Conservation (phyloP, 1,140 invertebrate genomes). For the Drosophila pachea region DNA sequence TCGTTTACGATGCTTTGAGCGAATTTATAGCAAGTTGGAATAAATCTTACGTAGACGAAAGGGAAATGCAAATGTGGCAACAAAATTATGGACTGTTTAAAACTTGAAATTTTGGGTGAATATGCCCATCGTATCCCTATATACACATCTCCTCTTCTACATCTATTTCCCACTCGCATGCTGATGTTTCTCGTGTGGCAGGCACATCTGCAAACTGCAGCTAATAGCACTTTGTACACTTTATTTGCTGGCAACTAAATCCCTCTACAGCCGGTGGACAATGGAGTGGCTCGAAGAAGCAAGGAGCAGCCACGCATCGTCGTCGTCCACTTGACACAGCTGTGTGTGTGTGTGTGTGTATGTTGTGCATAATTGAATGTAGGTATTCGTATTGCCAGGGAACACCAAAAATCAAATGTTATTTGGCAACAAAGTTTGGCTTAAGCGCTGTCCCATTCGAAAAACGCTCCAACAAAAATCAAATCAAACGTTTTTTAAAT, state of each 20-base stretch:
- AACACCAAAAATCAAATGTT: conserved; percentile 41
- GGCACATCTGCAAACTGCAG: conserved; percentile 23
- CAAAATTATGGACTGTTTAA: too few species aligned
- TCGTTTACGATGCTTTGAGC: neutral
- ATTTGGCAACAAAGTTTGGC: conserved; percentile 39
- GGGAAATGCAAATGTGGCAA: too few species aligned
- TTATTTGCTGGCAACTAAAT: conserved; percentile 36
- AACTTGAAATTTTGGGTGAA: too few species aligned
- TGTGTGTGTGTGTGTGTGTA: conserved; percentile 52
- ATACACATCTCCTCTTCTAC: too few species aligned
- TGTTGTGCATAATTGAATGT: conserved; percentile 62
- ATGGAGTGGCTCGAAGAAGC: conserved; percentile 40
- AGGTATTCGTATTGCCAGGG: conserved; percentile 33
- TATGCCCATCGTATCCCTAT: neutral
- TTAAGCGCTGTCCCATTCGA: conserved; percentile 55
- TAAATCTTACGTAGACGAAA: too few species aligned
- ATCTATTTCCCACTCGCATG: neutral
- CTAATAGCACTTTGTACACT: conserved; percentile 40
- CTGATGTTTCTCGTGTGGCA: conserved; percentile 1
- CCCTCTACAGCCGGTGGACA: conserved; percentile 38
- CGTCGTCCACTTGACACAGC: conserved; percentile 27
- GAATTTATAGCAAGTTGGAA: too few species aligned
- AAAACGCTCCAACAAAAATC: conserved; percentile 38
- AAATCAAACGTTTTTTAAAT: conserved; percentile 55
- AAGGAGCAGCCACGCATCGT: conserved; percentile 20